These are phyloP conservation scores for Rhea americana DNA, from an alignment of 2,113 vertebrate species.

Conservation along the genomic window DNA sequence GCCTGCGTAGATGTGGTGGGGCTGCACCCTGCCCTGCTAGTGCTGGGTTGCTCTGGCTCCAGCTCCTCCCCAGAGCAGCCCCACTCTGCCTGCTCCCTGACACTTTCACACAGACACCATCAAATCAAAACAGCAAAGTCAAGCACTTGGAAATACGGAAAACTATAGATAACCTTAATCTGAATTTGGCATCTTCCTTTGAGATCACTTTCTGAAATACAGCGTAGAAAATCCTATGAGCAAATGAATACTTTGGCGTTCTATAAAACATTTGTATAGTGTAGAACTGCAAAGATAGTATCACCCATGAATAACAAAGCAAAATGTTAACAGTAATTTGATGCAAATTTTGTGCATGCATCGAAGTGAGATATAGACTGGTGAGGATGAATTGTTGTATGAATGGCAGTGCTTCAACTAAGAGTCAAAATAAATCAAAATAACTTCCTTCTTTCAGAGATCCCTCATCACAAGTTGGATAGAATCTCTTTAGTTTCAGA, in stretches of 20 bases:
- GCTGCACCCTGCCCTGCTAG: too few species aligned
- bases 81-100: neutral
- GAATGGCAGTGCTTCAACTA: neutral
- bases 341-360: neutral
- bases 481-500: neutral
- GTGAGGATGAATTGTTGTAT: neutral
- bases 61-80: neutral
- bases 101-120: neutral
- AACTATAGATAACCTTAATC: neutral
- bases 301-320: fast-evolving
- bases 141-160: neutral
- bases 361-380: neutral
- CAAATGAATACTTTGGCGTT: neutral
- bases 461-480: neutral
- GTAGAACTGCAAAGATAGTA: neutral
- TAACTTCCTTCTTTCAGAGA: neutral
- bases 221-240: neutral
- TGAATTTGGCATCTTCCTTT: neutral
- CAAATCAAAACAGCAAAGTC: neutral
- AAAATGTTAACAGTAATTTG: neutral
- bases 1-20: too few species aligned
- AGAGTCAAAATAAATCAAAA: neutral
- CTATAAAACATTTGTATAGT: fast-evolving
- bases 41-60: neutral
- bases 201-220: neutral